Base-by-base conservation (phyloP, 2,797 vertebrate species). In the Muscicapa comitata region DNA sequence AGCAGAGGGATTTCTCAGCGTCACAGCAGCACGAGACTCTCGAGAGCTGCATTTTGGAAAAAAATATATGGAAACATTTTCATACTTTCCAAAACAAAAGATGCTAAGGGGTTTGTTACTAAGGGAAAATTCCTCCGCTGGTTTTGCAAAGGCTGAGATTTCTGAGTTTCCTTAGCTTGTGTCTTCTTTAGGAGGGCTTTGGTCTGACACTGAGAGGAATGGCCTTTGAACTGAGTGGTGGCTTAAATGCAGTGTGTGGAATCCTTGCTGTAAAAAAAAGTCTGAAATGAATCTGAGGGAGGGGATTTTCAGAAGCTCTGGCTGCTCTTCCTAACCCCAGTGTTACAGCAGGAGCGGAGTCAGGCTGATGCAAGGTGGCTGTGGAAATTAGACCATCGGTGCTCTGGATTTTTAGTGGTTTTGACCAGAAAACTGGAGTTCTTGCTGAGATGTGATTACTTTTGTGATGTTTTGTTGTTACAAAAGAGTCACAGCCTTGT, bases 11-110 rank as follows among this genome's bases (percentile, higher is more conserved):
- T 89, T 96, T 94, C 72, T 96, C 65, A 65, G 91, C 87, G 74
- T 37, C 11, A 4, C 37, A 86, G 48, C 65, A 86, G 77, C 11
- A 7, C 13, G 6, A 85, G 79, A 91, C 75, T 93, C 79, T 48
- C 43, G 72, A 88, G 72, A 70, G 57, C 45, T 86, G 72, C 57
- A 40, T 94, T 93, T 88, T 80, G 85, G 82, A 91, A 94, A 89
- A 91, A 91, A 91, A 61, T 78, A 57, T 72, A 93, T 66, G 90
- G 95, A 91, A 96, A 91, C 82, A 68, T 93, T 91, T 88, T 94
- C 76, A 58, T 93, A 57, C 37, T 95, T 96, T 95, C 95, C 94
- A 88, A 94, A 96, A 94, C 91, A 96, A 86, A 94, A 57, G 75
- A 94, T 65, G 72, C 68, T 74, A 40, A 88, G 20, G 59, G 42